A percentile compares a stretch with the other conserved stretches of the same genome.
These are phyloP conservation scores for Pelosia muscerda DNA, from an alignment of 2,888 invertebrate genomes.

Conservation along the genomic window DNA sequence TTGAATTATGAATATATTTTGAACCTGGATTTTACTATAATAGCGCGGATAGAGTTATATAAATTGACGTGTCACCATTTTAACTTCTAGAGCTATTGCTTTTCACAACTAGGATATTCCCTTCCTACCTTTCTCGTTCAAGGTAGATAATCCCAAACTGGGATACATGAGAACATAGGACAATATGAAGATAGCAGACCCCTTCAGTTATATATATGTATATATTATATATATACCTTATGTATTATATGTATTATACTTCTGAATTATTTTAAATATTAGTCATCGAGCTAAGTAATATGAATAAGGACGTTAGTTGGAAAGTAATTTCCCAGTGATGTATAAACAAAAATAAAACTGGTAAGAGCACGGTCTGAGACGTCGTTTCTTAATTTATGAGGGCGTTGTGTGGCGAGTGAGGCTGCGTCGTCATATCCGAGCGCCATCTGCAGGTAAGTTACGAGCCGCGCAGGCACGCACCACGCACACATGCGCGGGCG, in stretches of 20 bases:
- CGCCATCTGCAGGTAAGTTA: constrained; percentile 82
- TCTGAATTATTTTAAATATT: constrained; percentile 1
- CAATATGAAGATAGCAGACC: neutral
- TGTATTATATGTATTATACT: neutral
- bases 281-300: constrained; percentile 29
- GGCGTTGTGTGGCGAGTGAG: constrained; percentile 72
- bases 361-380: constrained; percentile 70
- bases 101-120: too few relatives aligned
- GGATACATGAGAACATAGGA: neutral
- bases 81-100: too few relatives aligned
- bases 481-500: constrained; percentile 76
- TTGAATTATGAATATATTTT: too few relatives aligned
- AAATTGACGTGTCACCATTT: too few relatives aligned
- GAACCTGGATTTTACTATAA: too few relatives aligned
- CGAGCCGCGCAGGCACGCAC: constrained; percentile 57
- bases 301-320: constrained; percentile 42
- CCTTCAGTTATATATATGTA: neutral
- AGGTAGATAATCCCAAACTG: too few relatives aligned
- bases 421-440: constrained; percentile 67
- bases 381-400: constrained; percentile 84
- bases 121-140: too few relatives aligned
- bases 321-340: constrained; percentile 60
- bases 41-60: too few relatives aligned
- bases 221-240: too few relatives aligned
- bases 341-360: constrained; percentile 69